phyloP scores from a whole-genome alignment of 1,140 invertebrate species.

The Varroa destructor region DNA sequence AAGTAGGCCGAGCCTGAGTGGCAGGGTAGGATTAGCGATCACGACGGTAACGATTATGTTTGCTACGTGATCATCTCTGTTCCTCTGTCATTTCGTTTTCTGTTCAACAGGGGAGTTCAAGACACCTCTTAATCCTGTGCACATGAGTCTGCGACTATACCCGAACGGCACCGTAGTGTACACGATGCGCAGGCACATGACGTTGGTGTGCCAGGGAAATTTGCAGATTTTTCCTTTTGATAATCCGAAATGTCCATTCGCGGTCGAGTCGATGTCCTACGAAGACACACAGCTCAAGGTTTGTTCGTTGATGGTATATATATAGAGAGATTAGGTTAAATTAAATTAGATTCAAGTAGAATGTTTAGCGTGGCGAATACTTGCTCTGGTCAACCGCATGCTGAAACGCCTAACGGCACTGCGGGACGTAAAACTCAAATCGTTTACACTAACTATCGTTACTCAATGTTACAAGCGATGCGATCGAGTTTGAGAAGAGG shows the following conservation, averaged over 20 bases:
- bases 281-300: constrained; percentile 24
- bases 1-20: no score
- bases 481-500: no score
- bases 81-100: neutral
- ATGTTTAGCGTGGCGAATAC: no score
- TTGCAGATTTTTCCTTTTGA: constrained; percentile 88
- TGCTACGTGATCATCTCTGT: no score
- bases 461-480: no score
- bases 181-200: constrained; percentile 75
- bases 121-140: constrained; percentile 72
- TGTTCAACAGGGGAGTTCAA: constrained; percentile 60
- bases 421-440: no score
- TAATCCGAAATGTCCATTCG: constrained; percentile 81
- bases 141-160: constrained; percentile 75
- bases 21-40: no score
- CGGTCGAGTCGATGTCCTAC: constrained; percentile 52
- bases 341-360: neutral
- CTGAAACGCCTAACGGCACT: no score
- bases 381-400: no score
- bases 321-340: constrained; percentile 10
- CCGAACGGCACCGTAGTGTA: constrained; percentile 82
- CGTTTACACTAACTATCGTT: no score
- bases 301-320: neutral
- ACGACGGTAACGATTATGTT: no score
- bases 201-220: constrained; percentile 76